phyloP scores from a whole-genome alignment of 2,888 invertebrate genomes.

The Tachystola acroxantha region DNA sequence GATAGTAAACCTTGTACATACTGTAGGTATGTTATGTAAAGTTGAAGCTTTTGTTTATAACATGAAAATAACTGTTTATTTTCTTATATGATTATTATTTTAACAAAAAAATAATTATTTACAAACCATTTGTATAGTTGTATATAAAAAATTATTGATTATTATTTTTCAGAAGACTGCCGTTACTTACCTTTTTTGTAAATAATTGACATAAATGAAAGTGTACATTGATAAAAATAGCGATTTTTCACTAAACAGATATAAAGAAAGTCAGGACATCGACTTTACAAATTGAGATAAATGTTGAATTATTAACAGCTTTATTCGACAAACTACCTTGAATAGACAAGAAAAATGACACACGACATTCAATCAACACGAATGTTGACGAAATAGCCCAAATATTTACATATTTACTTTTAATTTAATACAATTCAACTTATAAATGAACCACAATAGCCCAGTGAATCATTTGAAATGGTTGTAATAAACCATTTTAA shows the following conservation, averaged over 20 bases:
- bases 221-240: conserved; percentile 53
- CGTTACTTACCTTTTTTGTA: conserved; percentile 56
- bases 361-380: conserved; percentile 66
- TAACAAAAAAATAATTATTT: conserved; percentile 55
- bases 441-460: conserved; percentile 60
- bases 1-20: conserved; percentile 65
- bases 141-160: conserved; percentile 47
- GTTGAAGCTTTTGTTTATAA: conserved; percentile 56
- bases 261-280: conserved; percentile 27
- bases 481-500: conserved; percentile 29
- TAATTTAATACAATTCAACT: conserved; percentile 38
- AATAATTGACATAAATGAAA: conserved; percentile 37
- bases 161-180: conserved; percentile 71
- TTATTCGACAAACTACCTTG: conserved; percentile 23
- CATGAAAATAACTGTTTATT: conserved; percentile 41
- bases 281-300: conserved; percentile 26
- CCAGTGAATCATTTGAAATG: conserved; percentile 58
- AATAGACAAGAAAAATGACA: conserved; percentile 45
- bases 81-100: conserved; percentile 40
- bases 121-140: conserved; percentile 62
- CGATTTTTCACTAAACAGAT: conserved; percentile 63
- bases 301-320: conserved; percentile 26
- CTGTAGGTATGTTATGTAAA: conserved; percentile 53
- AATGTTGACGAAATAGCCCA: conserved; percentile 63
- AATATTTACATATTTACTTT: conserved; percentile 48